Conservation (phyloP, 2,113 vertebrate genomes). For the Rutilus rutilus region DNA sequence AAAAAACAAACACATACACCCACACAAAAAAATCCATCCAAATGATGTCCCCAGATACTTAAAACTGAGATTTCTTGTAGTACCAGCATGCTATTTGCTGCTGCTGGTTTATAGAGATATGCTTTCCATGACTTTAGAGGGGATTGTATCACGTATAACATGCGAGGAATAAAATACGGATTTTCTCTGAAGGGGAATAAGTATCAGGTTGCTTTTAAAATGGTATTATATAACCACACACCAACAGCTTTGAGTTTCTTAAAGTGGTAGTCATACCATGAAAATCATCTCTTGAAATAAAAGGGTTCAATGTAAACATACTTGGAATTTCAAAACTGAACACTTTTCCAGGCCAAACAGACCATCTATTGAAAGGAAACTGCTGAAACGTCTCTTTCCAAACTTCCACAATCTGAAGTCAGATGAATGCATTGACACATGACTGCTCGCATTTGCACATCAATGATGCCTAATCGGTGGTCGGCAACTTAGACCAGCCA, state of each 20-base stretch:
- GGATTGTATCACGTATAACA: neutral
- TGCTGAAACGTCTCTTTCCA: neutral
- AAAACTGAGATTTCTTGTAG: neutral
- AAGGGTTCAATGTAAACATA: neutral
- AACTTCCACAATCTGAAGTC: neutral
- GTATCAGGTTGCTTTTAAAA: neutral
- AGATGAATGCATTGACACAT: neutral
- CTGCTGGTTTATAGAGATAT: slow-evolving; percentile 12
- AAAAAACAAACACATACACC: neutral
- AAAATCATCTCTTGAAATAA: slow-evolving; percentile 10
- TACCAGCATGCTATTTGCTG: slow-evolving; percentile 22
- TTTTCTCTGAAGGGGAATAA: neutral
- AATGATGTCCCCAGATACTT: slow-evolving; percentile 2
- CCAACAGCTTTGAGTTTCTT: neutral
- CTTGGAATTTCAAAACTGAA: neutral
- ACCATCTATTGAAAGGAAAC: neutral
- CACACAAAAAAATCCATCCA: slow-evolving; percentile 11
- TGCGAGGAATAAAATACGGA: neutral
- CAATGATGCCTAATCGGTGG: neutral
- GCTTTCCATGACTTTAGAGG: neutral
- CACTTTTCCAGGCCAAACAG: neutral
- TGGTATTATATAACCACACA: neutral
- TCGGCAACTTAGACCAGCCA: neutral
- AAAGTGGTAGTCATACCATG: neutral
- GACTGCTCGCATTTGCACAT: slow-evolving; percentile 3